phyloP scores from a whole-genome alignment of 1,140 invertebrate species.

The Maniola jurtina region DNA sequence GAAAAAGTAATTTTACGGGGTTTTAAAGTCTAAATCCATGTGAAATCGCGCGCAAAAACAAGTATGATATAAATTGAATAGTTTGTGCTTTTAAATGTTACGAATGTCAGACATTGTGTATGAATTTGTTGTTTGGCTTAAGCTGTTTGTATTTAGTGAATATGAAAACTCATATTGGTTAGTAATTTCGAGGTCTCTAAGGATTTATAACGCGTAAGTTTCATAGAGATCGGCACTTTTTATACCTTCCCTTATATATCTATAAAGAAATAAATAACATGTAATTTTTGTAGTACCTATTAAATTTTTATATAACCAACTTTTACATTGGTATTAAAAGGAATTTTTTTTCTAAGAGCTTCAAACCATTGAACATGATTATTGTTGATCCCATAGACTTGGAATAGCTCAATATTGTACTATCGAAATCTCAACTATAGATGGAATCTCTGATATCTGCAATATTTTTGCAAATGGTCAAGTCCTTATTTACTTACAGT shows the following conservation, averaged over 20 bases:
- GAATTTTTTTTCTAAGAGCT: neutral
- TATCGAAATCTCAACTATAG: no score
- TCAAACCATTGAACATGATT: no score
- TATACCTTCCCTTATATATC: neutral
- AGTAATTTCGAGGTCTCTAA: neutral
- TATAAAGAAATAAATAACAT: neutral
- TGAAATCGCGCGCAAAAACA: no score
- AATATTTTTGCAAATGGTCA: no score
- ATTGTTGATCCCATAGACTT: no score
- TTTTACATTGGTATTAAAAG: neutral
- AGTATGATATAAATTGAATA: no score
- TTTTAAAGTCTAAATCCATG: no score
- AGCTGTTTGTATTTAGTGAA: constrained; percentile 2
- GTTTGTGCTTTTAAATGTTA: constrained; percentile 33
- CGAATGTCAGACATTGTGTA: constrained; percentile 53
- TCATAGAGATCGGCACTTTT: constrained; percentile 1
- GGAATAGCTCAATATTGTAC: no score
- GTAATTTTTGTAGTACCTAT: neutral
- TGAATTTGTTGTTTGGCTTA: constrained; percentile 8
- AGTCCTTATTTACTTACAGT: no score
- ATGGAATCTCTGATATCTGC: no score
- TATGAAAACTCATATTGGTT: neutral
- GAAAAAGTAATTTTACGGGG: no score
- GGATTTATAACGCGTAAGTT: neutral
- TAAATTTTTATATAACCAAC: neutral